Base-by-base conservation (phyloP, 2,113 vertebrate species). In the Numida meleagris region DNA sequence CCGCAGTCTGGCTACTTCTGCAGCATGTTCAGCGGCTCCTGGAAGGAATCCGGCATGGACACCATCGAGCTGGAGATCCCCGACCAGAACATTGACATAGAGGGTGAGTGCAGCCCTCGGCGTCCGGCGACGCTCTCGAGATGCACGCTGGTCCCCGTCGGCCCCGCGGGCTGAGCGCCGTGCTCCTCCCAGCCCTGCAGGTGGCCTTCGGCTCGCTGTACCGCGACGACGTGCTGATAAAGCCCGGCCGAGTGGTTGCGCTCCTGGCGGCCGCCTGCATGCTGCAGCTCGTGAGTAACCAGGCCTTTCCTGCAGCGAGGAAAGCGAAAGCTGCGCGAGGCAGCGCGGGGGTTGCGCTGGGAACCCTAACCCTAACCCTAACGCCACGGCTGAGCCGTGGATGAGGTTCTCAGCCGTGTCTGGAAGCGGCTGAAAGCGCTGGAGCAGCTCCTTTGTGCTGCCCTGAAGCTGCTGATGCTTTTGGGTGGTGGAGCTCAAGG, bases 1-100 rank as follows among this genome's bases (percentile, higher is more conserved):
- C 19, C 96, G 4, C 80, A 99, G 99, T 99, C 99, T 14, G 99
- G 99, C 33, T 99, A 99, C 97, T 99, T 99, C 96, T 99, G 99
- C 96, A 99, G 99, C 96, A 99, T 99, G 99, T 99, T 99, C 98
- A 99, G 99, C 61, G 99, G 99, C 46, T 99, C 99, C 67, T 99
- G 99, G 99, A 99, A 98, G 93, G 99, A 99, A 95, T 99, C 99
- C 34, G 99, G 96, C 95, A 99, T 99, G 99, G 98, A 98, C 89
- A 97, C 98, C 92, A 99, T 99, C 86, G 98, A 98, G 96, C 76
- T 99, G 96, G 99, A 99, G 97, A 99, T 99, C 94, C 99, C 99
- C 10, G 99, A 99, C 95, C 99, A 99, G 97, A 99, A 99, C 94
- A 99, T 99, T 80, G 99, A 99, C 95, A 96, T 98, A 65, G 99